phyloP scores from a whole-genome alignment of 37 sponge, comb jelly and placozoan genomes.

The Petrosia ficiformis region DNA sequence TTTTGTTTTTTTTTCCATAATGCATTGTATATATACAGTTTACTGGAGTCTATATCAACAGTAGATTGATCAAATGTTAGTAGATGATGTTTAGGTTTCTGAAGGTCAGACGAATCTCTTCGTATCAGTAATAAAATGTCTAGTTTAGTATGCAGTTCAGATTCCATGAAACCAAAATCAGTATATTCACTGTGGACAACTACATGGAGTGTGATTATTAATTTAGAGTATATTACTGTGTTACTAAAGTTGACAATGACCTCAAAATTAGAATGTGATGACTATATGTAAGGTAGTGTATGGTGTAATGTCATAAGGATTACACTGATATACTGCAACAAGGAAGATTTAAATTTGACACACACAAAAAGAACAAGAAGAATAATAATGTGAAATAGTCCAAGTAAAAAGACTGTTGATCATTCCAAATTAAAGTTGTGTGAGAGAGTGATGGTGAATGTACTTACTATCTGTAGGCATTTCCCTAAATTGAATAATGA shows the following conservation, averaged over 20 bases:
- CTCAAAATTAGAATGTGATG: too few species aligned
- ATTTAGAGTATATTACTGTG: background rate
- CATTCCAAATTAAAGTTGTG: too few species aligned
- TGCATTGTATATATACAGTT: conserved; percentile 32
- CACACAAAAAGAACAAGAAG: too few species aligned
- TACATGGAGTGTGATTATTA: background rate
- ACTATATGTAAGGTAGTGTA: too few species aligned
- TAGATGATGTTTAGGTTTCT: conserved; percentile 11
- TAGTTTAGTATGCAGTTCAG: background rate
- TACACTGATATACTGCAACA: background rate
- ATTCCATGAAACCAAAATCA: conserved; percentile 36
- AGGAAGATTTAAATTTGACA: too few species aligned
- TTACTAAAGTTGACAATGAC: too few species aligned
- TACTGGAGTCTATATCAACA: conserved; percentile 21
- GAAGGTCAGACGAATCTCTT: background rate
- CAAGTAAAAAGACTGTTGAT: too few species aligned
- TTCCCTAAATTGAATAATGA: conserved; percentile 29
- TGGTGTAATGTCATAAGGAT: background rate
- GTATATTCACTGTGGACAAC: background rate
- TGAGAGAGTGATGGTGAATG: too few species aligned
- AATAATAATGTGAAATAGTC: background rate
- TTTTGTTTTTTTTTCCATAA: conserved; percentile 22
- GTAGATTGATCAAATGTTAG: background rate
- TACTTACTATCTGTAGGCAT: conserved; percentile 19
- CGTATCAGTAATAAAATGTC: conserved; percentile 12